Conservation (phyloP, 2,888 invertebrate genomes). For the Diplazon laetatorius region DNA sequence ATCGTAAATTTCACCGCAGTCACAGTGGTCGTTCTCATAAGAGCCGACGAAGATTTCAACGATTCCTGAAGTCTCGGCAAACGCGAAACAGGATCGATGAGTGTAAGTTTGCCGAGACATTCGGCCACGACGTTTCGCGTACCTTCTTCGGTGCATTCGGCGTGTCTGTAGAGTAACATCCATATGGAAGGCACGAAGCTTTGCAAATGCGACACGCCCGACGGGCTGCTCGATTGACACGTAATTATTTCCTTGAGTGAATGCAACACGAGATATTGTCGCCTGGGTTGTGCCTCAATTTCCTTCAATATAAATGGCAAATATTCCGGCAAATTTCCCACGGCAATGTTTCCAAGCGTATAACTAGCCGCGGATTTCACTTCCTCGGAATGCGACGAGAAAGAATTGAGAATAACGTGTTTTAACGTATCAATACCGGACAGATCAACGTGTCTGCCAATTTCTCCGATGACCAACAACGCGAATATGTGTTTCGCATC, state of each 20-base stretch:
- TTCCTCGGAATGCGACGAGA: constrained; percentile 96
- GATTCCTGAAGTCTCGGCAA: constrained; percentile 94
- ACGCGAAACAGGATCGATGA: constrained; percentile 94
- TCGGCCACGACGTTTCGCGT: constrained; percentile 99
- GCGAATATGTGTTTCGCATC: constrained; percentile 96
- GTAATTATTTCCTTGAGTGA: constrained; percentile 95
- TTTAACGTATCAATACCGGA: constrained; percentile 90
- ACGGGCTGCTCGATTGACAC: constrained; percentile 84
- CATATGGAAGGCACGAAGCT: constrained; percentile 94
- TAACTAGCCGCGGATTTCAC: constrained; percentile 99
- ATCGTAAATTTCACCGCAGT: constrained; percentile 99
- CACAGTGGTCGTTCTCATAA: constrained; percentile 97
- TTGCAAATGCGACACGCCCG: constrained; percentile 84
- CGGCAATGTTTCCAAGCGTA: constrained; percentile 97
- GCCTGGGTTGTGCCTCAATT: constrained; percentile 96
- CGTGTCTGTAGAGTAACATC: constrained; percentile 96
- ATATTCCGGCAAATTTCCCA: constrained; percentile 96
- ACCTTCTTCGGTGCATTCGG: constrained; percentile 98
- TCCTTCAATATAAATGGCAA: constrained; percentile 97
- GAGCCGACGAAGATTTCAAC: constrained; percentile 90
- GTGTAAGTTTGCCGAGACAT: constrained; percentile 97
- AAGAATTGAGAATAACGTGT: constrained; percentile 92
- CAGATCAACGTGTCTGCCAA: constrained; percentile 96
- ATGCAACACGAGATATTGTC: constrained; percentile 97
- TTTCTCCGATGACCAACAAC: constrained; percentile 97